Evolutionary conservation across 2,888 invertebrate genomes (phyloP), one percentile per base, ranked within the genome.

Genomic region (Drosophila tripunctata): DNA sequence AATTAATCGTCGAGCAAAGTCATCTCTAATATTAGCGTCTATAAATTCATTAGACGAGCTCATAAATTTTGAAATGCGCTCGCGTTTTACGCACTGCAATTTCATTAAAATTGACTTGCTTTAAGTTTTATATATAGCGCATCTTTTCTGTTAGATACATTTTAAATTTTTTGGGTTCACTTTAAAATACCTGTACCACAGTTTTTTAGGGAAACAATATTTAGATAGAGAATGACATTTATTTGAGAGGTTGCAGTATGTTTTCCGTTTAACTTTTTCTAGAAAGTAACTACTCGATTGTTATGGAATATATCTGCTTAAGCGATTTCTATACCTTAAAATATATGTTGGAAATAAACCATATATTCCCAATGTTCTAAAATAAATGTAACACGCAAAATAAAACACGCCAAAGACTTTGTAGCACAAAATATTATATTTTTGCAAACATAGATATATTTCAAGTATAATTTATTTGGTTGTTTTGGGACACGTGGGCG

Each of bases 11-110:
- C 8, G 21, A 52, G 62, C 40, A 30, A 55, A 61, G 75, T 71
- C 75, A 62, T 60, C 61, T 78, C 71, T 79, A 83, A 74, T 78
- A 77, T 74, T 78, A 70, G 65, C 31, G 27, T 33, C 78, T 68
- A 82, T 75, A 69, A 78, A 82, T 72, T 66, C 43, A 69, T 67
- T 67, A 60, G 56, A 50, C 14, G 14, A 45, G 61, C 50, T 56
- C 60, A 67, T 76, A 48, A 75, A 78, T 85, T 69, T 68, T 7
- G 2, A 60, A 81, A 71, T 31, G 47, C 30, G 10, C 21, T 17
- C 36, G 14, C n/a, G 17, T 45, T 54, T 65, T 35, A 65, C 60
- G 67, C 35, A 38, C 36, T 73, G 31, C 24, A 61, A 38, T 52
- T 71, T 70, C 31, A 51, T 52, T 31, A 36, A 43, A 41, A 10